Evolutionary conservation across 2,888 invertebrate species (phyloP), one percentile per base, ranked within the genome.

Genomic region (Drosophila quasianomalipes): DNA sequence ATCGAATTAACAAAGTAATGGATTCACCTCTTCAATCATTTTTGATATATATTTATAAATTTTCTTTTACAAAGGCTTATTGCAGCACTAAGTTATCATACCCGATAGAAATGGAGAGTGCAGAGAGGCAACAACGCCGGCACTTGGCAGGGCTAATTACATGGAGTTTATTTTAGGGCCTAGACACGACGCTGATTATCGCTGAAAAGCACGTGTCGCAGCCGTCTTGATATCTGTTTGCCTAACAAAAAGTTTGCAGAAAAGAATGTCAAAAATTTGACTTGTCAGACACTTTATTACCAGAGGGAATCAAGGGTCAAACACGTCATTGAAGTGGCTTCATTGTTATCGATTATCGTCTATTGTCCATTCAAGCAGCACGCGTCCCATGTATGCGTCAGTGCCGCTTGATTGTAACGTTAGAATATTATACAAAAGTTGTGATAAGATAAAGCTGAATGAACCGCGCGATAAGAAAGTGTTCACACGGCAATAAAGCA

Each of bases 141-240:
- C 81, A 76, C 79, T 84, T 84, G 87, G 67, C 82, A 86, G 74
- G 80, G 89, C 91, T 89, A 91, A 88, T 86, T 88, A 88, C 91
- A 85, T 83, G 89, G 91, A 87, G 90, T 87, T 67, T 87, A 87
- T 87, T 91, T 87, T 87, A 88, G 83, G 91, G 79, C 79, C 83
- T 79, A 90, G 91, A 91, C 85, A 75, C 87, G 77, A 73, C 76
- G 85, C 79, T 87, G 89, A 91, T 87, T 87, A 91, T 87, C 86
- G 16, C 47, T 89, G 78, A 74, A 81, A 80, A 81, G 81, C 91
- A 89, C 91, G 91, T 89, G 84, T 89, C 77, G 80, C 37, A 41
- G 60, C 64, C 37, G 62, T 66, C 66, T 44, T 52, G 44, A 57
- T 59, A 63, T 77, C 41, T 51, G 53, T 71, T 79, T 76, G 77